Conservation (phyloP, 2,113 vertebrate genomes). For the Labrus mixtus region DNA sequence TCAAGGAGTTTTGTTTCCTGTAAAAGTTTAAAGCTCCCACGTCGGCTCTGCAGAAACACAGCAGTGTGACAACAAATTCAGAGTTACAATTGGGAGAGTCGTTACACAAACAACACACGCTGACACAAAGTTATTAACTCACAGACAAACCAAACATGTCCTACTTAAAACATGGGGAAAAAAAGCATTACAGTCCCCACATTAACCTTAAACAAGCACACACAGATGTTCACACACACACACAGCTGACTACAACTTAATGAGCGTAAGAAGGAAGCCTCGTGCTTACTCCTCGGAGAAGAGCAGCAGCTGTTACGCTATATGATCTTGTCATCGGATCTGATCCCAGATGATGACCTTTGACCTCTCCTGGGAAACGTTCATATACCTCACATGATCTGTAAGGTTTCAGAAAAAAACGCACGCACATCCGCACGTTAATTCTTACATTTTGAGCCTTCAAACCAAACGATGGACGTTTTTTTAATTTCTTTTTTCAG, state of each 20-base stretch:
- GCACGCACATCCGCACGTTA: background rate
- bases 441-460: background rate
- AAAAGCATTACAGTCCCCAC: background rate
- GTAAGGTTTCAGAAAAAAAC: constrained; percentile 22
- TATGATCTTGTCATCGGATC: constrained; percentile 49
- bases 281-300: constrained; percentile 16
- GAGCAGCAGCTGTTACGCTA: constrained; percentile 56
- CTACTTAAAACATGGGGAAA: background rate
- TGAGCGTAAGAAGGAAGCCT: constrained; percentile 46
- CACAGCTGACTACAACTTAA: constrained; percentile 34
- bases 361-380: constrained; percentile 41
- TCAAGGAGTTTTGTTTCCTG: constrained; percentile 10
- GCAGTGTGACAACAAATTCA: background rate
- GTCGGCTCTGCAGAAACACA: background rate
- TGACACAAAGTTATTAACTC: background rate
- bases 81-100: background rate
- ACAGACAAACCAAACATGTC: background rate
- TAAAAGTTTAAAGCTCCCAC: background rate
- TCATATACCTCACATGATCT: constrained; percentile 18
- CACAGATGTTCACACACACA: constrained; percentile 29
- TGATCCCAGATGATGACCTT: constrained; percentile 42
- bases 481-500: background rate
- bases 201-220: background rate
- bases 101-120: background rate
- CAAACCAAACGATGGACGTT: background rate